These are phyloP conservation scores for Microplitis deprimator DNA, from an alignment of 2,888 invertebrate genomes.

Conservation along the genomic window DNA sequence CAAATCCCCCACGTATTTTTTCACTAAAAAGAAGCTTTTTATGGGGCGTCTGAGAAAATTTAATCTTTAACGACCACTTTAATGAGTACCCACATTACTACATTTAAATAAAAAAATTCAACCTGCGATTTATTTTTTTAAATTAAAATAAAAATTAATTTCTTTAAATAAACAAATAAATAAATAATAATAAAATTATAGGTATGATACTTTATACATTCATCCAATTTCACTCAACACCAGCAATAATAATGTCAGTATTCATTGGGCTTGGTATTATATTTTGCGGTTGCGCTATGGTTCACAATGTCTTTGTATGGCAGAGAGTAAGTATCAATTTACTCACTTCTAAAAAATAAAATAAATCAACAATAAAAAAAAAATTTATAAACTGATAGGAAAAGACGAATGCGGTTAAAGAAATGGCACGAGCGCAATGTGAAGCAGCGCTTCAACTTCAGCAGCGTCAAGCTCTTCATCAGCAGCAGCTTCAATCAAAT, in stretches of 20 bases:
- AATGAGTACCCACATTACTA: no score
- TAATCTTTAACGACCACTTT: no score
- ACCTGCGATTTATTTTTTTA: not conserved
- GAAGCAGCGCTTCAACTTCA: constrained; percentile 66
- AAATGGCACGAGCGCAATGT: constrained; percentile 72
- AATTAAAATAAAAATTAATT: no score
- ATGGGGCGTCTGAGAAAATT: no score
- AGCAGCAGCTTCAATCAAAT: constrained; percentile 53
- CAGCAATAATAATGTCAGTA: constrained; percentile 91
- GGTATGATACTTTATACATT: constrained; percentile 94
- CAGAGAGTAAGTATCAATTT: constrained; percentile 75
- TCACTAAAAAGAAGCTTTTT: no score
- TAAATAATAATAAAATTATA: constrained; percentile 70
- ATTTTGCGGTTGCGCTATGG: constrained; percentile 93
- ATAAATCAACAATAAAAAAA: constrained; percentile 41
- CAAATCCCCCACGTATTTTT: no score
- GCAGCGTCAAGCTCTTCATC: constrained; percentile 64
- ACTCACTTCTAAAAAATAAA: constrained; percentile 36
- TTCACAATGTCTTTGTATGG: constrained; percentile 96
- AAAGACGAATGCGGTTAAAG: constrained; percentile 87
- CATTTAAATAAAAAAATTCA: not conserved
- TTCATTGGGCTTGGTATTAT: constrained; percentile 93
- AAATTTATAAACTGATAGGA: constrained; percentile 70
- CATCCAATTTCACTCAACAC: constrained; percentile 92
- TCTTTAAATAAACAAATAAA: not conserved